Percentiles rank a stretch among this genome's conserved stretches.
Conservation (phyloP, 2,113 vertebrate species). For the Uropsilus gracilis region DNA sequence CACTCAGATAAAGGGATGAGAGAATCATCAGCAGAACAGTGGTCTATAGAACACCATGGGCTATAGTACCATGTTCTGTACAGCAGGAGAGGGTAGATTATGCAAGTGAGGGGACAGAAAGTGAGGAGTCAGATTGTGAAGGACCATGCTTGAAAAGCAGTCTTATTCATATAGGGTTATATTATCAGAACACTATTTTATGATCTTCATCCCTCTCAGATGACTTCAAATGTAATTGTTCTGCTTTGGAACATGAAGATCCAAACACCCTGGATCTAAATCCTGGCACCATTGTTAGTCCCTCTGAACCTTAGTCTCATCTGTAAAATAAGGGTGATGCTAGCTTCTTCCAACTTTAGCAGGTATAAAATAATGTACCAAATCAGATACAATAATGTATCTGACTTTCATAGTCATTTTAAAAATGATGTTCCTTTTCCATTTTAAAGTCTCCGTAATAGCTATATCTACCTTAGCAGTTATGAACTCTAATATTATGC, state of each 20-base stretch:
- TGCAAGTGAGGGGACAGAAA: too few relatives aligned
- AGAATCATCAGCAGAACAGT: neutral
- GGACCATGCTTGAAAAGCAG: neutral
- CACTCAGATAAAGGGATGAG: neutral
- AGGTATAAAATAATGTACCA: neutral
- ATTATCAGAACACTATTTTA: neutral
- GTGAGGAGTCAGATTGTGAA: rapidly evolving
- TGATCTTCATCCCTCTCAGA: neutral
- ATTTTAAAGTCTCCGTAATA: neutral
- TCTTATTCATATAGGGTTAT: too few relatives aligned
- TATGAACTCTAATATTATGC: neutral
- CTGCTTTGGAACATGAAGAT: neutral
- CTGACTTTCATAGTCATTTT: neutral
- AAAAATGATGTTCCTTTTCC: neutral
- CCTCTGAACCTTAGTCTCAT: neutral
- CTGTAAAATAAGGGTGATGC: neutral
- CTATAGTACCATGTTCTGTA: rapidly evolving
- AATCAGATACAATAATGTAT: rapidly evolving
- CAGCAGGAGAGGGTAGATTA: neutral
- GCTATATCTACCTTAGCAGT: neutral
- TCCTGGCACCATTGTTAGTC: neutral
- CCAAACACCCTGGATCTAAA: neutral
- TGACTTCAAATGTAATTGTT: neutral
- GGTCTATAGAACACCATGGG: neutral
- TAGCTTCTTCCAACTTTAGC: neutral